Base-by-base conservation (phyloP, 2,888 invertebrate genomes). In the Synanthedon formicaeformis region DNA sequence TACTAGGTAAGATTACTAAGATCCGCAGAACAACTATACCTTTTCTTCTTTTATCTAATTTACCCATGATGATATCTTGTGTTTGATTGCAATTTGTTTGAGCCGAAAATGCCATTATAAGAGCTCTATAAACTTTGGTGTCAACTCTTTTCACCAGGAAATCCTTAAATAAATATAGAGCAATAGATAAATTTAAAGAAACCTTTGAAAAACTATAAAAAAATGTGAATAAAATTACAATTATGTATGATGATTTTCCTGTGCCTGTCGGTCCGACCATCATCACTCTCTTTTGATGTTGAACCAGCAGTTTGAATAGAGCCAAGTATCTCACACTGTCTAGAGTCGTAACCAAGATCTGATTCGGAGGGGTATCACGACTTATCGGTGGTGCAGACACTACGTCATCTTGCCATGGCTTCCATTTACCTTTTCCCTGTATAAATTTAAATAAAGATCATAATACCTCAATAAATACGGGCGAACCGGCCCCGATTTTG, bases 181-280 rank as follows among this genome's bases (percentile, higher is more conserved):
- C 52, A 1, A 13, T 50, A 23, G 40, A 16, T 10, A 48, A 8
- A 40, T 2, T 10, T 34, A 34, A 34, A 34, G 34, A 34, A 34
- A 34, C 10, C 34, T 34, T 34, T 10, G 34, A 34, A 34, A 45
- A 45, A 5, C 45, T 13, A 12, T 48, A n/a, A 16, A 10, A n/a
- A 16, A 48, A 4, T 5, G 8, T 16, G 4, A 2, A 18, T 48
- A 23, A n/a, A 74, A 85, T 81, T 74, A 92, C 92, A 68, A 93
- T 93, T 14, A 94, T 92, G 63, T 97, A 96, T 50, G 94, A 94
- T 4, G 97, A 96, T 81, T 98, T 98, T 54, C 98, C 98, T 0
- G 98, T 98, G 41, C 98, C 96, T 0, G 98, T 97, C 0, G 97
- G 96, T 0, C 98, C 98, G 0, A 96, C 94, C 75, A 97, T 91